These are phyloP conservation scores for Acronicta alni DNA, from an alignment of 2,888 invertebrate genomes.

Conservation along the genomic window DNA sequence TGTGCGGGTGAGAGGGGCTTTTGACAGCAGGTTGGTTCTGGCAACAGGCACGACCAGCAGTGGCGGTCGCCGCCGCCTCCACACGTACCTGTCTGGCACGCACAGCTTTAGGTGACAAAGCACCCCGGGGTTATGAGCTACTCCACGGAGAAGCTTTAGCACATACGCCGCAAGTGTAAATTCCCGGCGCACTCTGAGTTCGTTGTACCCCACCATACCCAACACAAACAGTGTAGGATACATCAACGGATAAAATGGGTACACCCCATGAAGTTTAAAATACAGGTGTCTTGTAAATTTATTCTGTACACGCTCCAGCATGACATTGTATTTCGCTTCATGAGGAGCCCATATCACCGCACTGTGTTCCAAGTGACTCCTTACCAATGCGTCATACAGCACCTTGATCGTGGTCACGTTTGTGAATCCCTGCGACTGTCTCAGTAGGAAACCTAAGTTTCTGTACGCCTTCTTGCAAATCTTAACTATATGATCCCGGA, in stretches of 20 bases:
- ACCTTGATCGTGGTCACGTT: constrained; percentile 1
- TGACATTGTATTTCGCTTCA: background rate
- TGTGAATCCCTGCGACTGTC: background rate
- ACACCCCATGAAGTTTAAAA: background rate
- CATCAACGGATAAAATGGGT: background rate
- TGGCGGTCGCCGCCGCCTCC: too few relatives aligned
- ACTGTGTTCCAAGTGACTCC: background rate
- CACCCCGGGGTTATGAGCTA: too few relatives aligned
- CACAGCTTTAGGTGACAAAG: too few relatives aligned
- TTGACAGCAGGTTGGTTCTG: too few relatives aligned
- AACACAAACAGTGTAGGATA: background rate
- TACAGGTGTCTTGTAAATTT: background rate
- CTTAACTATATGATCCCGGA: background rate
- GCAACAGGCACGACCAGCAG: too few relatives aligned
- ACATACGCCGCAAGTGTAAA: background rate
- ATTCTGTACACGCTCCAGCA: background rate
- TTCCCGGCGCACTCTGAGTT: background rate
- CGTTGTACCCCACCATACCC: background rate
- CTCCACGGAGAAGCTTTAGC: background rate
- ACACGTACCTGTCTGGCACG: too few relatives aligned
- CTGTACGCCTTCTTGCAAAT: constrained; percentile 3
- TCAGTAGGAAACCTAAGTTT: background rate
- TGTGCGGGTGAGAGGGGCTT: too few relatives aligned
- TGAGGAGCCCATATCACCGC: constrained; percentile 1
- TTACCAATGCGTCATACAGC: background rate